A percentile compares a stretch with the other conserved stretches of the same genome.
Conservation (phyloP, 2,797 vertebrate genomes). For the Gymnocypris eckloni region DNA sequence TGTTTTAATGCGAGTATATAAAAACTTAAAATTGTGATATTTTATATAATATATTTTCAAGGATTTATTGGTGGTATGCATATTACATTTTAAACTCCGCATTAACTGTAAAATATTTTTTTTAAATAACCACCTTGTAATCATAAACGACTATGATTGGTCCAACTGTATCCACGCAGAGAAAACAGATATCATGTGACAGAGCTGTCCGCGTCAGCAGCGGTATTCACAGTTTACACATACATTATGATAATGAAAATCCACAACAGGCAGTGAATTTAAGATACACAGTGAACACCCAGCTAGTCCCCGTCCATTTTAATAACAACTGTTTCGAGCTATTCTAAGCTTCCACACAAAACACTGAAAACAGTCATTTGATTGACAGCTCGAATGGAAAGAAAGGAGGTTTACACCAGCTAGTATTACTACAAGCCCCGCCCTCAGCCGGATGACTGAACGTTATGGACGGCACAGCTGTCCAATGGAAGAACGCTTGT, state of each 20-base stretch:
- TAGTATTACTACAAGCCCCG: background rate
- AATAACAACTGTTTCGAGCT: background rate
- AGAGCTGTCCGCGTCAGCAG: background rate
- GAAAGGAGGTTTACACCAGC: background rate
- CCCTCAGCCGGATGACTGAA: background rate
- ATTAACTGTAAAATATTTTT: background rate
- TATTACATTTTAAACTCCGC: fast-evolving
- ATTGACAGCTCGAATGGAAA: constrained; percentile 59
- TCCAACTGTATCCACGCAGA: background rate
- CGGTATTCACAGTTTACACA: background rate
- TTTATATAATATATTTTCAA: fast-evolving
- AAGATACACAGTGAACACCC: background rate
- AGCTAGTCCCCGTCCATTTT: background rate
- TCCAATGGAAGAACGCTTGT: constrained; percentile 1
- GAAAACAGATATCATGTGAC: background rate
- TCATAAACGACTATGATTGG: constrained; percentile 14
- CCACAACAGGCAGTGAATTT: background rate
- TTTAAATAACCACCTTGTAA: background rate
- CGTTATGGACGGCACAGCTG: background rate
- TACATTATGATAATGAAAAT: background rate
- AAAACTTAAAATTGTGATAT: background rate
- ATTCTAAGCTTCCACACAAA: constrained; percentile 11
- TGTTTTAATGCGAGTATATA: background rate
- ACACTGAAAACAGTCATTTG: constrained; percentile 33
- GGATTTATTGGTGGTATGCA: background rate